Conservation (phyloP, 37 sponge, comb jelly and placozoan species). For the Amphimedon queenslandica region DNA sequence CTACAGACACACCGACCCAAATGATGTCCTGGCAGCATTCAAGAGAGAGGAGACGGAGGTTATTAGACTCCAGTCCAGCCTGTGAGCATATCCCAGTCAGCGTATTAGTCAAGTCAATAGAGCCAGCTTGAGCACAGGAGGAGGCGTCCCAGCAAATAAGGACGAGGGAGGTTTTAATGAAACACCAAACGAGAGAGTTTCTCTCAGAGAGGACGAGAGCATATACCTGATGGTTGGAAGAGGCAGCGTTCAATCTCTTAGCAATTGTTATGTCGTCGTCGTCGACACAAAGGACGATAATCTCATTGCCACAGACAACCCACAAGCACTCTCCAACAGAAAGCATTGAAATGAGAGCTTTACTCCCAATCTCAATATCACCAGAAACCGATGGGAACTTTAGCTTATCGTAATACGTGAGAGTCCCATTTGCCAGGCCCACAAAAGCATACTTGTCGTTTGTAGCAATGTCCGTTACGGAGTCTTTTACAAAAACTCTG, state of each 20-base stretch:
- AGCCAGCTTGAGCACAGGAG: conserved; percentile 9
- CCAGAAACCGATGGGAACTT: conserved; percentile 28
- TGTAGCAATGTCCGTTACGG: conserved; percentile 63
- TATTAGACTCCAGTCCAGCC: conserved; percentile 13
- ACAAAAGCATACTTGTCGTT: conserved; percentile 73
- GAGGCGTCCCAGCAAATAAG: conserved; percentile 62
- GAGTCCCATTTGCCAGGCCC: conserved; percentile 68
- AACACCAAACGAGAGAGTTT: conserved; percentile 42
- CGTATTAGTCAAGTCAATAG: conserved; percentile 23
- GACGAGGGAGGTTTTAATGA: conserved; percentile 13
- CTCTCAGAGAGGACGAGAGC: conserved; percentile 43
- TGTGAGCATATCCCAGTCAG: conserved; percentile 42
- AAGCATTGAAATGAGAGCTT: conserved; percentile 70
- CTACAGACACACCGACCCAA: conserved; percentile 65
- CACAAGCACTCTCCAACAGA: conserved; percentile 50
- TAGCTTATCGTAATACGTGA: conserved; percentile 69
- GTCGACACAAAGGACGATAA: conserved; percentile 56
- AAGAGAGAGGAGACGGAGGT: conserved; percentile 52
- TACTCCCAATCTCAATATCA: conserved; percentile 36
- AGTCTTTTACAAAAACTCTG: conserved; percentile 50
- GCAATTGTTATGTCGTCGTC: conserved; percentile 32
- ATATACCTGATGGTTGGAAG: conserved; percentile 42
- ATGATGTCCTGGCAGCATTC: conserved; percentile 46
- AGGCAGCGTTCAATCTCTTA: conserved; percentile 36
- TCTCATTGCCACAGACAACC: conserved; percentile 70